Conservation (phyloP, 2,113 vertebrate genomes). For the Coracopsis vasa region DNA sequence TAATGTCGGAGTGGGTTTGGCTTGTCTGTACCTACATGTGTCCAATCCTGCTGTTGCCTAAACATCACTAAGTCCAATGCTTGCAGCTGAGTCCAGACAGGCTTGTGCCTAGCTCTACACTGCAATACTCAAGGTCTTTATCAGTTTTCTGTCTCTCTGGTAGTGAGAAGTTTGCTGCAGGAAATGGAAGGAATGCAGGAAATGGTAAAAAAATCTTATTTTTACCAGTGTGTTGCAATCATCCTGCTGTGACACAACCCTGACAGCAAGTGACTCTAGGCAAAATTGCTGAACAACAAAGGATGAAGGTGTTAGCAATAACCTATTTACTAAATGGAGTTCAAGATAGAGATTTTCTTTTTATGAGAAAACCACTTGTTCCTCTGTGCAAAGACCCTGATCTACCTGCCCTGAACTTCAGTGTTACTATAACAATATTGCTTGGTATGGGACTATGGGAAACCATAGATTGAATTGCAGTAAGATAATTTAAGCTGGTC, state of each 20-base stretch:
- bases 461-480: neutral
- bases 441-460: neutral
- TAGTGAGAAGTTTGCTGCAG: neutral
- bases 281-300: neutral
- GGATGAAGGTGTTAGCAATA: neutral
- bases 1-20: neutral
- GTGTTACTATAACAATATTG: neutral
- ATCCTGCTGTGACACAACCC: neutral
- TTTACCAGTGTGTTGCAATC: neutral
- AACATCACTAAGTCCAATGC: neutral
- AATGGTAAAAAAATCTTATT: neutral
- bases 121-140: too few relatives aligned
- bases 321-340: neutral
- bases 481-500: neutral
- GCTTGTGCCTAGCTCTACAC: neutral
- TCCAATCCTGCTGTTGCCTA: neutral
- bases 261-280: neutral
- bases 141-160: neutral
- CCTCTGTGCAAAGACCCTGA: neutral
- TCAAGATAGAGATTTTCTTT: neutral
- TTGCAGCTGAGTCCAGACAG: neutral
- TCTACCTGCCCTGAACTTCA: neutral
- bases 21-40: neutral
- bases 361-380: neutral
- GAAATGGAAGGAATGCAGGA: neutral